Conservation (phyloP, 2,888 invertebrate genomes). For the Podabrus alpinus region DNA sequence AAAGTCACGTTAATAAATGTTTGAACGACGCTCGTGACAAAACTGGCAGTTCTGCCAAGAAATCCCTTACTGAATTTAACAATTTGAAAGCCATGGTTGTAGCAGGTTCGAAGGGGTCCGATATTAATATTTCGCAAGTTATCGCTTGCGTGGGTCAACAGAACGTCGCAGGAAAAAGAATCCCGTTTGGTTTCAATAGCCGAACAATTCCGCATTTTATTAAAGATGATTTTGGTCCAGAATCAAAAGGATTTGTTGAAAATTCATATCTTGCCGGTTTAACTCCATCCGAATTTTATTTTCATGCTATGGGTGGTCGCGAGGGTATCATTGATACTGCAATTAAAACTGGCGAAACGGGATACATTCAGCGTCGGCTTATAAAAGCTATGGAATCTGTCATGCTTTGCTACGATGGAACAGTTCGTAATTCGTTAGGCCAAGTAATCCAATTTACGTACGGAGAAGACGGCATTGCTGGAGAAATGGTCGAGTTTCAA, state of each 20-base stretch:
- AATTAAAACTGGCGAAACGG: conserved; percentile 99
- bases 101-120: conserved; percentile 98
- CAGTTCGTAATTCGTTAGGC: conserved; percentile 94
- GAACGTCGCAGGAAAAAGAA: conserved; percentile 99
- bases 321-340: conserved; percentile 99
- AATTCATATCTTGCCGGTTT: conserved; percentile 99
- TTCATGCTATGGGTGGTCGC: conserved; percentile 99
- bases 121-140: conserved; percentile 98
- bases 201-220: conserved; percentile 99
- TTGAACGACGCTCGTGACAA: conserved; percentile 99
- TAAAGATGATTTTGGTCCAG: conserved; percentile 99
- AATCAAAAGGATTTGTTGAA: conserved; percentile 99
- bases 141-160: conserved; percentile 99
- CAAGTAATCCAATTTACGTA: conserved; percentile 95
- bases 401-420: conserved; percentile 98
- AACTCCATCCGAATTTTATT: conserved; percentile 99
- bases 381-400: conserved; percentile 99
- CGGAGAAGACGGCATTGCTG: conserved; percentile 97
- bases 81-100: conserved; percentile 99
- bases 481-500: conserved; percentile 95
- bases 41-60: conserved; percentile 98
- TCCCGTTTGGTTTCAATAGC: conserved; percentile 98
- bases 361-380: conserved; percentile 98
- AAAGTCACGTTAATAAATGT: conserved; percentile 98
- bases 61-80: conserved; percentile 97